Percentiles rank a stretch among this genome's conserved stretches.
Evolutionary conservation across 1,140 invertebrate species (phyloP).

Genomic region (Sycophaga agraensis): DNA sequence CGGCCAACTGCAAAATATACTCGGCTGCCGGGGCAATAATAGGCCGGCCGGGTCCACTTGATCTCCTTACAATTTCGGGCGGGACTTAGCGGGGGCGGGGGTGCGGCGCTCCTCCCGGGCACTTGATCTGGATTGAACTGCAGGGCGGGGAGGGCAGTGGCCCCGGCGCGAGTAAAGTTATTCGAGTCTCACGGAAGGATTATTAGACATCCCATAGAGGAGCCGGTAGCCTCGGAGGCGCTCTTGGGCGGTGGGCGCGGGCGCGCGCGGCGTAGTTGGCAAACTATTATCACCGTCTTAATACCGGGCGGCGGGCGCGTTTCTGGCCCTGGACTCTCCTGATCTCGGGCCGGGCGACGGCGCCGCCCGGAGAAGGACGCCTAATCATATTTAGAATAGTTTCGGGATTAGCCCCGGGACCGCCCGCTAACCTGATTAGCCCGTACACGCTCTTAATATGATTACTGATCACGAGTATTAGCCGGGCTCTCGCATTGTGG

Average conservation of each 20-base stretch:
- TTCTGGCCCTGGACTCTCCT: slow-evolving; percentile 3
- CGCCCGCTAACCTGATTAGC: slow-evolving; percentile 56
- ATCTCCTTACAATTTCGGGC: slow-evolving; percentile 11
- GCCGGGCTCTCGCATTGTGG: slow-evolving; percentile 42
- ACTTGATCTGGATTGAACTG: slow-evolving; percentile 28
- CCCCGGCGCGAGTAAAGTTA: slow-evolving; percentile 47
- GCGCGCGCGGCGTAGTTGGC: slow-evolving; percentile 54
- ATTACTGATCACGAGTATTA: slow-evolving; percentile 57
- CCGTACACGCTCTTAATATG: slow-evolving; percentile 59
- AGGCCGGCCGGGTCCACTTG: neutral
- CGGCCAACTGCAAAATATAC: neutral
- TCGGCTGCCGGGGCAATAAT: slow-evolving; percentile 2
- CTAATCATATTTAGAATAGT: slow-evolving; percentile 62
- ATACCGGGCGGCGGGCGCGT: slow-evolving; percentile 13
- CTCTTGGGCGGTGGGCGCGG: neutral
- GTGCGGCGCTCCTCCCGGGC: neutral
- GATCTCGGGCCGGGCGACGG: neutral
- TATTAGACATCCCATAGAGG: slow-evolving; percentile 58
- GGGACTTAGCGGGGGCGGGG: neutral
- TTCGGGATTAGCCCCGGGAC: slow-evolving; percentile 56
- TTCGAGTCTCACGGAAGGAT: slow-evolving; percentile 54
- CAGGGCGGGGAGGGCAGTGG: neutral
- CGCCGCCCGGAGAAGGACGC: slow-evolving; percentile 45
- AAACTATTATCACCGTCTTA: slow-evolving; percentile 60
- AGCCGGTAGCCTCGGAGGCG: slow-evolving; percentile 51